These are phyloP conservation scores for Argya squamiceps DNA, from an alignment of 2,797 vertebrate species.

Conservation along the genomic window DNA sequence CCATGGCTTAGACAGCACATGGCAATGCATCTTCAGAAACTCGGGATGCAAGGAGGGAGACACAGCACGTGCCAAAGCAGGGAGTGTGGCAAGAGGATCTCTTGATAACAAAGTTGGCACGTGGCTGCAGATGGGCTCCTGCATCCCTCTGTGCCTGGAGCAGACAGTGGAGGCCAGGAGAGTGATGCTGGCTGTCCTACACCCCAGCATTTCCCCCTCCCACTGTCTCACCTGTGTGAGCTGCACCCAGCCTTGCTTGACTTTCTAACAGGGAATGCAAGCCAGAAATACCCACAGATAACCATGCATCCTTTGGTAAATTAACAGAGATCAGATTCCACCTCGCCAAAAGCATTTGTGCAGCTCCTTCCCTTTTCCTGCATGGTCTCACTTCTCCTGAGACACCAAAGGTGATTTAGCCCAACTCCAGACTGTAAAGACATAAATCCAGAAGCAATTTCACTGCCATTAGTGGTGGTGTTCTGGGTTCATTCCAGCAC, in stretches of 20 bases:
- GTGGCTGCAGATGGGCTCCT: background rate
- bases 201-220: background rate
- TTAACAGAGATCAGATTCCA: background rate
- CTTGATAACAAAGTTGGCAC: fast-evolving
- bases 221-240: background rate
- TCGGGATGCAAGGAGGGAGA: background rate
- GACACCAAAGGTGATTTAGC: background rate
- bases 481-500: background rate
- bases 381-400: background rate
- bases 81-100: background rate
- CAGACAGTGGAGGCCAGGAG: background rate
- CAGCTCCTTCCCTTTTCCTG: background rate
- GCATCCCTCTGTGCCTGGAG: background rate
- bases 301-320: background rate
- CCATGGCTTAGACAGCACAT: background rate
- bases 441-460: background rate
- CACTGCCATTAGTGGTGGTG: background rate
- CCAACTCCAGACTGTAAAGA: background rate
- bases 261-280: background rate
- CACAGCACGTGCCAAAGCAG: background rate
- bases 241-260: background rate
- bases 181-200: background rate
- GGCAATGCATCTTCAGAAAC: background rate
- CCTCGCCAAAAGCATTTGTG: background rate
- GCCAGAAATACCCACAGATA: background rate